A percentile compares a stretch with the other conserved stretches of the same genome.
These are phyloP conservation scores for Anoplolepis gracilipes DNA, from an alignment of 1,140 invertebrate species.

Conservation along the genomic window DNA sequence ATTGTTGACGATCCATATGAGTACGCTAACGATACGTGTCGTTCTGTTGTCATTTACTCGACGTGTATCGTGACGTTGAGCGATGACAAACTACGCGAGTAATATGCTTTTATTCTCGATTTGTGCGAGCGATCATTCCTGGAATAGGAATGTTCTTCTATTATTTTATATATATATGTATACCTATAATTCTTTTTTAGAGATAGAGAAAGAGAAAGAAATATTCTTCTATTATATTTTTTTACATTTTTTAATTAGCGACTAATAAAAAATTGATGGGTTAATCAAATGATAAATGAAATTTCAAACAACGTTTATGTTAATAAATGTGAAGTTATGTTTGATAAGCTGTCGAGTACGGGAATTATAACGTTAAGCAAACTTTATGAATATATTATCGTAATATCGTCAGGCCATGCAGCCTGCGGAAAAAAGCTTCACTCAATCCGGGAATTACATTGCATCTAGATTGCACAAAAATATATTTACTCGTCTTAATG, in stretches of 20 bases:
- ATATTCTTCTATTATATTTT: not conserved
- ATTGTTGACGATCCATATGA: not conserved
- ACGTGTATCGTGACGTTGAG: not conserved
- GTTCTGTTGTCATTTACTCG: not conserved
- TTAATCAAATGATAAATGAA: slow-evolving; percentile 12
- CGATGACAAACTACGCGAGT: not conserved
- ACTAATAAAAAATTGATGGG: not conserved
- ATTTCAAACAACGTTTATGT: not conserved
- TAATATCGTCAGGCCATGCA: not conserved
- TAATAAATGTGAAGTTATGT: not conserved
- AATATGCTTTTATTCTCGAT: slow-evolving; percentile 21
- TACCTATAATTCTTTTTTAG: no score
- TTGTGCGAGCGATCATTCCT: not conserved
- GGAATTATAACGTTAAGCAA: not conserved
- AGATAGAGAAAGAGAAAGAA: no score
- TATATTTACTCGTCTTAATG: slow-evolving; percentile 73
- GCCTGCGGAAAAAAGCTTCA: not conserved
- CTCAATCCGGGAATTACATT: slow-evolving; percentile 50
- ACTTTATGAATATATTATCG: not conserved
- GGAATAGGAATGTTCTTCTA: not conserved
- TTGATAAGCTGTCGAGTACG: not conserved
- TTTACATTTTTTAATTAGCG: not conserved
- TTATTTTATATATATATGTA: no score
- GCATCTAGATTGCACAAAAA: slow-evolving; percentile 69
- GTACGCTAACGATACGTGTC: not conserved